Evolutionary conservation across 2,797 vertebrate genomes (phyloP), one percentile per base, ranked within the genome.

Genomic region (Epinephelus malabaricus): DNA sequence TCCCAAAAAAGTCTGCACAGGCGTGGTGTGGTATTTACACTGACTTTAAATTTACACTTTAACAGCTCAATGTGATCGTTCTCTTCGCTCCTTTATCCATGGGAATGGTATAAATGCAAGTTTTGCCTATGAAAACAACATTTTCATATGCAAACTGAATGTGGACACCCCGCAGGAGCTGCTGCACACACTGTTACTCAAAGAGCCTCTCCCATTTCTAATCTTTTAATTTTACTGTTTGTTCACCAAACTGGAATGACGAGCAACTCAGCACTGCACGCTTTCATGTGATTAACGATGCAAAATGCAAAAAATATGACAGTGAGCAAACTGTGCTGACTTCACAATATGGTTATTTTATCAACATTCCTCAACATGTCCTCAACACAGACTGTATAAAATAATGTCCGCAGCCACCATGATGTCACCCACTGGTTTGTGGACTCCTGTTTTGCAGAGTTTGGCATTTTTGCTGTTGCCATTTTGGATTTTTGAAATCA

Each of bases 71-170:
- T 30, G 0, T 10, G 12, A 4, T 13, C 53, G 10, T 49, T 45
- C 8, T 81, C 15, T 53, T 21, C 9, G 6, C 34, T 21, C 25
- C 4, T 43, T 58, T 51, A 49, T 13, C 54, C 10, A 53, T 58
- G 38, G 30, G 61, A 63, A 27, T 8, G 3, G 10, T 17, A 18
- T 1, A 65, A 8, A 49, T 3, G 3, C 47, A 58, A 0, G 13
- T 72, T 75, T 69, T 78, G 10, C 43, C 14, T 18, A 11, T 50
- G 43, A 50, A 71, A 65, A 59, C 45, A 53, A 13, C 43, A 46
- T 18, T 78, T 78, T 60, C 19, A 38, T 27, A 50, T 64, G 30
- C 62, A 66, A 51, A 74, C 62, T 34, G 21, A 66, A 64, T 47
- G 34, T 12, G 23, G 62, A 19, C 59, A 47, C 34, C 34, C 34